Evolutionary conservation across 2,888 invertebrate species (phyloP).

Genomic region (Lomographa bimaculata): DNA sequence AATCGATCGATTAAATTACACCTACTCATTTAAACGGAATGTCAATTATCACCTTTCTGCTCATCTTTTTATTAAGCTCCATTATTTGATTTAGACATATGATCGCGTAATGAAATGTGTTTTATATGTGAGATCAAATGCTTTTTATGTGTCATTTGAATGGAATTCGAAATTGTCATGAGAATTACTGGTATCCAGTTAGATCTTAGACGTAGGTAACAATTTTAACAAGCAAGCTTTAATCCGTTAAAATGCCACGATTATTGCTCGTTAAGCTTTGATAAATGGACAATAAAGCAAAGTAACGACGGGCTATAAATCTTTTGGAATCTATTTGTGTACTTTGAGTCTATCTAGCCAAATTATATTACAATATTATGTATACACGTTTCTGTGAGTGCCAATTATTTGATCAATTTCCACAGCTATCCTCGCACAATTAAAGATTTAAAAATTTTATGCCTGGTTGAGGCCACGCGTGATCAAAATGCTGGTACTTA

Average conservation of each 20-base stretch:
- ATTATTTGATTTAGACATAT: constrained; percentile 25
- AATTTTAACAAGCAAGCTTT: constrained; percentile 59
- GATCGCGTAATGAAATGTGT: constrained; percentile 10
- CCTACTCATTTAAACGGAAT: constrained; percentile 8
- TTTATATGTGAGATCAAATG: too few species aligned
- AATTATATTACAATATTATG: too few species aligned
- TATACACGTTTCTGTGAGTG: too few species aligned
- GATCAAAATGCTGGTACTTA: too few species aligned
- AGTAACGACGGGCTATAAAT: constrained; percentile 61
- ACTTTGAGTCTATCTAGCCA: constrained; percentile 21
- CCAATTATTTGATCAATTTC: too few species aligned
- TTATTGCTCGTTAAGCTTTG: constrained; percentile 70
- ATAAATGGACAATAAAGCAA: constrained; percentile 70
- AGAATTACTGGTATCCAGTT: constrained; percentile 42
- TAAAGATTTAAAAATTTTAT: too few species aligned
- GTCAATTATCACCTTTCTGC: constrained; percentile 14
- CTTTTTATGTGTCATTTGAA: constrained; percentile 15
- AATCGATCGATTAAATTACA: constrained; percentile 10
- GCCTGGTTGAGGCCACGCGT: too few species aligned
- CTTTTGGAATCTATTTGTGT: constrained; percentile 45
- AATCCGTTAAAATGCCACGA: constrained; percentile 57
- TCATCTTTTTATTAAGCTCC: constrained; percentile 11
- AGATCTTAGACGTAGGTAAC: constrained; percentile 48
- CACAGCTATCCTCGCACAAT: too few species aligned
- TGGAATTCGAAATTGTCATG: constrained; percentile 41